Evolutionary conservation across 1,140 invertebrate genomes (phyloP).

Genomic region (Musca domestica): DNA sequence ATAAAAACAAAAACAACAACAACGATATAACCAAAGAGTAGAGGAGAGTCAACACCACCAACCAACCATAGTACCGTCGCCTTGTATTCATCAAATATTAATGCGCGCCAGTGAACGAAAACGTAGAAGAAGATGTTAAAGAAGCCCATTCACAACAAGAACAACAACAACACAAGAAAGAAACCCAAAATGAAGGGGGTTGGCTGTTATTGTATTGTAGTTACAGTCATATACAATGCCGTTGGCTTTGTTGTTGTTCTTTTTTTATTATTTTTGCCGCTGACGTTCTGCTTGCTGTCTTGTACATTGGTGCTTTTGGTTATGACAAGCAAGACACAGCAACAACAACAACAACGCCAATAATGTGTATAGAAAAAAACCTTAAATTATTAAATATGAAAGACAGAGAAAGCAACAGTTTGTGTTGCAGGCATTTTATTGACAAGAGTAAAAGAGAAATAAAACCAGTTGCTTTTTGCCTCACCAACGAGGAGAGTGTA

Average conservation of each 20-base stretch:
- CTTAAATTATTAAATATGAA: conserved; percentile 21
- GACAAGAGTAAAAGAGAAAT: conserved; percentile 20
- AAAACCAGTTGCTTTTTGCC: conserved; percentile 17
- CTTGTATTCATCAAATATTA: no score
- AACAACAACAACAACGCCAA: conserved; percentile 8
- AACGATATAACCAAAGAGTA: no score
- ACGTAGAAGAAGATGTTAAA: background rate
- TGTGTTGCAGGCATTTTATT: conserved; percentile 25
- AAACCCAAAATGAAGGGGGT: background rate
- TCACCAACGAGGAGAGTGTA: background rate
- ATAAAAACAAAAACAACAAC: conserved; percentile 9
- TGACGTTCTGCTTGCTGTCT: background rate
- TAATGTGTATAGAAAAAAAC: conserved; percentile 19
- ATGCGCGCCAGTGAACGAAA: no score
- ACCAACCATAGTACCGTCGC: no score
- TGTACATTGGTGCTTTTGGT: background rate
- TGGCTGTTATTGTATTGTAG: background rate
- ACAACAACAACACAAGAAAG: background rate
- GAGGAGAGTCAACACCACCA: no score
- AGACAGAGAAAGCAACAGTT: conserved; percentile 23
- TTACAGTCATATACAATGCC: no score
- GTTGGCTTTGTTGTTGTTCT: no score
- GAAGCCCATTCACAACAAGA: background rate
- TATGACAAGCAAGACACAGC: background rate
- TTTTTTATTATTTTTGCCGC: no score